phyloP scores from a whole-genome alignment of 1,140 invertebrate species.

The Lordiphosa collinella region DNA sequence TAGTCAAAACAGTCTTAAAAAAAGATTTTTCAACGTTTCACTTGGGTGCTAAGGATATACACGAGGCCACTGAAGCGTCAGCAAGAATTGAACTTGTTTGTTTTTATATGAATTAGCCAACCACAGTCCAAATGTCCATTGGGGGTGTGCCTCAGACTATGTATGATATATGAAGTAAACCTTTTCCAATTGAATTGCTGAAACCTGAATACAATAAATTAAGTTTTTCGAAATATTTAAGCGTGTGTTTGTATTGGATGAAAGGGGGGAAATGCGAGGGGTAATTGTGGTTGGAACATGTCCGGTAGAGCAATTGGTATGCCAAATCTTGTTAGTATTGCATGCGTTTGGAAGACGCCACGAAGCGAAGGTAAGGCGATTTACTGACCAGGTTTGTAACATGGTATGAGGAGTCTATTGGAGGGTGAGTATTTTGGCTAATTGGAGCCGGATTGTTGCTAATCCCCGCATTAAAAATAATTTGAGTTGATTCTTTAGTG shows the following conservation, averaged over 20 bases:
- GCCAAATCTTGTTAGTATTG: constrained; percentile 6
- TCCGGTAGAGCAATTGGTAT: constrained; percentile 26
- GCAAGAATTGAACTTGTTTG: constrained; percentile 60
- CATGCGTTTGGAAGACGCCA: background rate
- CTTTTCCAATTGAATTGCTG: constrained; percentile 56
- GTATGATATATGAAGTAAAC: constrained; percentile 27
- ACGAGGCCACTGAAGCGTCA: constrained; percentile 39
- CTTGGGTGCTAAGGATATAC: constrained; percentile 40
- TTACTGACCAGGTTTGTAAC: constrained; percentile 17
- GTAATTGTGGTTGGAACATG: constrained; percentile 15
- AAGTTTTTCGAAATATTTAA: constrained; percentile 58
- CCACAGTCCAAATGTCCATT: constrained; percentile 1
- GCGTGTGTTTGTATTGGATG: constrained; percentile 19
- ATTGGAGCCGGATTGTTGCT: no score
- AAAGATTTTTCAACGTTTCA: constrained; percentile 59
- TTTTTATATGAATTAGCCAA: constrained; percentile 65
- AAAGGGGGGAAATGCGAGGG: constrained; percentile 19
- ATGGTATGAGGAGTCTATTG: no score
- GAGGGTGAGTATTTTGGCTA: no score
- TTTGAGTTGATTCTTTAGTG: no score
- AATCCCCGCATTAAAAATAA: no score
- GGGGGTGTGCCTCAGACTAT: constrained; percentile 54
- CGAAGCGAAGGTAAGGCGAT: constrained; percentile 12
- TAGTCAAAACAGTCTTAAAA: constrained; percentile 78
- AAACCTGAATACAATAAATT: constrained; percentile 69